These are phyloP conservation scores for Glaucidium brasilianum DNA, from an alignment of 2,113 vertebrate species.

Conservation along the genomic window DNA sequence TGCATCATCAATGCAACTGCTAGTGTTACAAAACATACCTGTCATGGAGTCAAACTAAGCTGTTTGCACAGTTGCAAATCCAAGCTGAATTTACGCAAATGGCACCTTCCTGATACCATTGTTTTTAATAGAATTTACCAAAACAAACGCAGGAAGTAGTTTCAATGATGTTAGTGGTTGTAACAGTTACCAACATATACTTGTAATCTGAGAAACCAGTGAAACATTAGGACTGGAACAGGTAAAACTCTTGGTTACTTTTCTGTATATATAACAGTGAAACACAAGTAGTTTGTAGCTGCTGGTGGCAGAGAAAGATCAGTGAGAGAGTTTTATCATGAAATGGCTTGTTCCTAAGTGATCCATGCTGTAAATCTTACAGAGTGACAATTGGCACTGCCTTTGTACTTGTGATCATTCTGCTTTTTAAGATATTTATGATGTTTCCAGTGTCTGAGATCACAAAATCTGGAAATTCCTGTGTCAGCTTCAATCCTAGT, in stretches of 20 bases:
- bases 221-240: neutral
- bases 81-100: neutral
- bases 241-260: neutral
- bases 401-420: neutral
- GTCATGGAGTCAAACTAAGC: neutral
- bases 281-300: neutral
- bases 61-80: neutral
- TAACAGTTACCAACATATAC: neutral
- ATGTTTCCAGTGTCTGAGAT: neutral
- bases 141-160: neutral
- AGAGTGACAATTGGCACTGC: neutral
- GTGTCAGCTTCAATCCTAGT: neutral
- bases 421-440: neutral
- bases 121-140: neutral
- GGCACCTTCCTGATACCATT: rapidly evolving
- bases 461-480: neutral
- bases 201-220: neutral
- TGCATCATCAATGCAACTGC: neutral
- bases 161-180: neutral
- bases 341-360: neutral
- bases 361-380: neutral
- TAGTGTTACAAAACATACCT: neutral
- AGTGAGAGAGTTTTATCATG: neutral
- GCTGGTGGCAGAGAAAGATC: neutral
- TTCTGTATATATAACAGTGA: neutral